phyloP scores from a whole-genome alignment of 2,888 invertebrate species.

The Resseliella maxima region DNA sequence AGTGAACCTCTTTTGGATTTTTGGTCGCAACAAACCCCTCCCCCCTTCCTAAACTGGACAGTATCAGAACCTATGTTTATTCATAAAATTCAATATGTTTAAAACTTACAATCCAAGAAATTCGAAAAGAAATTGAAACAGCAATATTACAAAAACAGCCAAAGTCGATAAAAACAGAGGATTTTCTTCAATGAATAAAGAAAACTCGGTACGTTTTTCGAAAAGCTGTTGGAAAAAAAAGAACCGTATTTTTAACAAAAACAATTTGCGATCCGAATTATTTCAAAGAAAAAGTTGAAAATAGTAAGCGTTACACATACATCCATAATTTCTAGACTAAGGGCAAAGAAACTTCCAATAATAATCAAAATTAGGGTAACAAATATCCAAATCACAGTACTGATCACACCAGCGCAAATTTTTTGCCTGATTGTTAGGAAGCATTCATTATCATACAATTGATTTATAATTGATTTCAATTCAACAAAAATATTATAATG shows the following conservation, averaged over 20 bases:
- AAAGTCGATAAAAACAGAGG: constrained; percentile 72
- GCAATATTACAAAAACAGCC: constrained; percentile 73
- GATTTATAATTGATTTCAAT: constrained; percentile 66
- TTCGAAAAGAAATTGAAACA: constrained; percentile 72
- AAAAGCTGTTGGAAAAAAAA: neutral
- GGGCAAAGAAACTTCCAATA: neutral
- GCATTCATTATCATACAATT: constrained; percentile 54
- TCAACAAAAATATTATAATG: constrained; percentile 77
- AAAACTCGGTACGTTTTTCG: neutral
- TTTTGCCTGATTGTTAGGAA: neutral
- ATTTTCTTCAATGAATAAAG: constrained; percentile 59
- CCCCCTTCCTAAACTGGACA: too few species aligned
- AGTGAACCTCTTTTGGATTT: too few species aligned
- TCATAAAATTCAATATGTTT: neutral
- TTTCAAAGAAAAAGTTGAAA: too few species aligned
- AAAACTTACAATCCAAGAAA: constrained; percentile 72
- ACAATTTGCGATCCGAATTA: neutral
- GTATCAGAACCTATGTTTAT: too few species aligned
- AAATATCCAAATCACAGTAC: constrained; percentile 63
- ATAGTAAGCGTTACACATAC: neutral
- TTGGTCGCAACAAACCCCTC: too few species aligned
- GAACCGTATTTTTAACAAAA: too few species aligned
- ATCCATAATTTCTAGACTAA: neutral
- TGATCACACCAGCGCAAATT: neutral
- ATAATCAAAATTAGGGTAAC: neutral